A percentile compares a stretch with the other conserved stretches of the same genome.
phyloP scores from a whole-genome alignment of 2,113 vertebrate species.

The Fulica atra region DNA sequence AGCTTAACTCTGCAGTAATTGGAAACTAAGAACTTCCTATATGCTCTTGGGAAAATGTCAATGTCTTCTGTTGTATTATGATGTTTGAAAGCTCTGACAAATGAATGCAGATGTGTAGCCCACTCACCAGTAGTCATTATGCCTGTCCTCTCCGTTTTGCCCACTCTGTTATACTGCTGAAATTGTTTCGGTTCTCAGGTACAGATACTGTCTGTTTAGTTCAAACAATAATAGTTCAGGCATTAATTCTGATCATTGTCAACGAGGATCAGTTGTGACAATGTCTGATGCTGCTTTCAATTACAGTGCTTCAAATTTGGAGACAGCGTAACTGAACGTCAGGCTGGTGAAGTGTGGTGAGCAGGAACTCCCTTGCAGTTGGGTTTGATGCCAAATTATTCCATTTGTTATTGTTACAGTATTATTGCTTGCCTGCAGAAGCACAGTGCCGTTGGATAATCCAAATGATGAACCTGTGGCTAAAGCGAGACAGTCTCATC shows the following conservation, averaged over 20 bases:
- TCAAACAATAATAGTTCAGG: not conserved
- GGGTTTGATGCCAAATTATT: not conserved
- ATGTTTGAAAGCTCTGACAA: constrained; percentile 28
- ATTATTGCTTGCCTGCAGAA: not conserved
- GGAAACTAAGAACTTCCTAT: not conserved
- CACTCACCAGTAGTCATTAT: not conserved
- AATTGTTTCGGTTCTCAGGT: not conserved
- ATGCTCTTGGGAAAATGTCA: constrained; percentile 16
- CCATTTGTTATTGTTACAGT: not conserved
- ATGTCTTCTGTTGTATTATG: not conserved
- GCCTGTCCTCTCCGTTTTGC: not conserved
- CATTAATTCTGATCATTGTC: not conserved
- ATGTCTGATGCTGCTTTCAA: not conserved
- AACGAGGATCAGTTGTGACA: not conserved
- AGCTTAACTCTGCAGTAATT: not conserved
- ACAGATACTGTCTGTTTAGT: not conserved
- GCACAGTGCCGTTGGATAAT: not conserved
- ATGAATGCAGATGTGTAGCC: not conserved
- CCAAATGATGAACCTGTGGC: not conserved
- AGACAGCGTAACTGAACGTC: not conserved
- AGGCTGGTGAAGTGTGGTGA: not conserved
- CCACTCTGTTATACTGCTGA: not conserved
- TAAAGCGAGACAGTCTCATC: not conserved
- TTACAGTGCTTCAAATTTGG: not conserved
- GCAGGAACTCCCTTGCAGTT: not conserved